These are phyloP conservation scores for Brevimyrus niger DNA, from an alignment of 2,113 vertebrate genomes.

Conservation along the genomic window DNA sequence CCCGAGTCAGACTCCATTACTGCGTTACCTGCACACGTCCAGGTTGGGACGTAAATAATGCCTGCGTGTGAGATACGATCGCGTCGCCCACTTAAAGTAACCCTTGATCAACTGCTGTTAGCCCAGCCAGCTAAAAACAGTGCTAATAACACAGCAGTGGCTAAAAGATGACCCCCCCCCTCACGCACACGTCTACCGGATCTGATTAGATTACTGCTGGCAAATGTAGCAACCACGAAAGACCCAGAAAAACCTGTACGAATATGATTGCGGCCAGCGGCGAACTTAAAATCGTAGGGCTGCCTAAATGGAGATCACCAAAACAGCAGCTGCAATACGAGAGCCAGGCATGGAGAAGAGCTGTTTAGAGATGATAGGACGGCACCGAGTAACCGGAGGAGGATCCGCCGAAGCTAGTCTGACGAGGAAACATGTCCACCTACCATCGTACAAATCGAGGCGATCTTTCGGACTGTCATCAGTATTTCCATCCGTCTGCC, in stretches of 20 bases:
- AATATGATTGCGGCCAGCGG: background rate
- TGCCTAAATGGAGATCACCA: background rate
- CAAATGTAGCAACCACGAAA: background rate
- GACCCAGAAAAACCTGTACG: background rate
- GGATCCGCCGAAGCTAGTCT: background rate
- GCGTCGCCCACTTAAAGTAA: background rate
- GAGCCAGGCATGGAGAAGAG: background rate
- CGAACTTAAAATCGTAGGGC: background rate
- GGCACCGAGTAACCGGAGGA: background rate
- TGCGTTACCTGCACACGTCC: background rate
- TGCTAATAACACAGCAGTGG: background rate
- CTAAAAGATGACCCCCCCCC: background rate
- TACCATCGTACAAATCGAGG: conserved; percentile 94
- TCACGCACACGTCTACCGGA: background rate
- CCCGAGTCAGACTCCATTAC: background rate
- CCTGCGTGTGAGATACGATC: background rate
- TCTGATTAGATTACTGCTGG: background rate
- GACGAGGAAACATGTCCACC: conserved; percentile 22
- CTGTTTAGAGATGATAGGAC: background rate
- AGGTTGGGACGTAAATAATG: background rate
- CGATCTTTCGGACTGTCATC: conserved; percentile 91
- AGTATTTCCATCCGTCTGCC: conserved; percentile 80
- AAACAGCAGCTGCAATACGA: background rate
- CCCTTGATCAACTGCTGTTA: background rate
- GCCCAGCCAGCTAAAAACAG: background rate